These are phyloP conservation scores for Decapterus maruadsi DNA, from an alignment of 2,797 vertebrate species.

Conservation along the genomic window DNA sequence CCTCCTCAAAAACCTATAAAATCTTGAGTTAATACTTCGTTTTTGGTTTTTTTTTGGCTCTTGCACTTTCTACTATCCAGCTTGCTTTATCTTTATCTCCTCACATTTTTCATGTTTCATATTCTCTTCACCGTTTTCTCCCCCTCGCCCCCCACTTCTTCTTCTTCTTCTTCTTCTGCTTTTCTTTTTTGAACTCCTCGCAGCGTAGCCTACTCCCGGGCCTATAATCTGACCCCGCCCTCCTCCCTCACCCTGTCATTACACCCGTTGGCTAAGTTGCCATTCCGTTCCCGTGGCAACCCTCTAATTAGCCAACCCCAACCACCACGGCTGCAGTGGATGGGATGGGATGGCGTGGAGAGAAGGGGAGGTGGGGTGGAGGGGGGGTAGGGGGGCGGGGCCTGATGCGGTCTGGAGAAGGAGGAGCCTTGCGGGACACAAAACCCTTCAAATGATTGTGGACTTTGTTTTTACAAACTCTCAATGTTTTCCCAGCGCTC, in stretches of 20 bases:
- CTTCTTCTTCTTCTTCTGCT: conserved; percentile 32
- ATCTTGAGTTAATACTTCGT: background rate
- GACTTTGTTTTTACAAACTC: conserved; percentile 72
- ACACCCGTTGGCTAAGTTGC: conserved; percentile 82
- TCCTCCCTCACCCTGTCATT: conserved; percentile 87
- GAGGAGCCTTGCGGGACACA: conserved; percentile 59
- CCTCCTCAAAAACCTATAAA: background rate
- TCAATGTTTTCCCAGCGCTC: conserved; percentile 70
- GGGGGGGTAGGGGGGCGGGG: conserved; percentile 51
- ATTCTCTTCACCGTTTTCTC: conserved; percentile 51
- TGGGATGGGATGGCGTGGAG: no score
- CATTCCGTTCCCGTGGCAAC: conserved; percentile 86
- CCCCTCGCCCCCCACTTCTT: conserved; percentile 9
- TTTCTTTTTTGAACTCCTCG: conserved; percentile 77
- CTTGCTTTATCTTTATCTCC: conserved; percentile 14
- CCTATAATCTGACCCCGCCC: conserved; percentile 87
- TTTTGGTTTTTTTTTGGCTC: background rate
- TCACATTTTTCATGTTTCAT: conserved; percentile 61
- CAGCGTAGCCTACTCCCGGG: conserved; percentile 61
- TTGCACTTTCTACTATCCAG: background rate
- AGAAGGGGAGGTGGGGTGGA: no score
- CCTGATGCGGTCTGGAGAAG: conserved; percentile 67
- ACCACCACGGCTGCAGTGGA: conserved; percentile 60
- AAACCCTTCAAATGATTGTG: conserved; percentile 71
- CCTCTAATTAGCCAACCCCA: conserved; percentile 86